Conservation (phyloP, 2,113 vertebrate species). For the Xerus inauris region DNA sequence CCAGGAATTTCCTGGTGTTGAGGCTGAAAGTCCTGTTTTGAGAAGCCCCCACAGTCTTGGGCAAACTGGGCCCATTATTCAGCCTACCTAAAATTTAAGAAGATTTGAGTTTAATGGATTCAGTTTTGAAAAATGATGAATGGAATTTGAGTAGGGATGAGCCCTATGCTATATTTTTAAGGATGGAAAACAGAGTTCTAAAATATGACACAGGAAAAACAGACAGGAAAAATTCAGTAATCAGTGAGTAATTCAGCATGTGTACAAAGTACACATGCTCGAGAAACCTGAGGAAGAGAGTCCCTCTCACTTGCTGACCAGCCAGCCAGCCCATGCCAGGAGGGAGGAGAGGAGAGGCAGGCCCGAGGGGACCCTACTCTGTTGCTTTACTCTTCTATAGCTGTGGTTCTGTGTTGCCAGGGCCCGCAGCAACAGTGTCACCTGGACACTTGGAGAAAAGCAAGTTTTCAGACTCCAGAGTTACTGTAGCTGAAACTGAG, state of each 20-base stretch:
- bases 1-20: neutral
- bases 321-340: neutral
- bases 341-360: no score
- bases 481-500: neutral
- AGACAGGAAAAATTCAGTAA: neutral
- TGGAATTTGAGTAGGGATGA: neutral
- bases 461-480: neutral
- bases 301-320: neutral
- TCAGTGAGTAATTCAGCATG: no score
- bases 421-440: neutral
- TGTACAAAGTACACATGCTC: neutral
- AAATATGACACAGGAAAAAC: neutral
- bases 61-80: neutral
- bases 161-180: neutral
- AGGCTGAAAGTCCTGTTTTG: neutral
- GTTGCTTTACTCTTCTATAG: neutral
- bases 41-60: neutral
- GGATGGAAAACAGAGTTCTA: neutral
- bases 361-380: no score
- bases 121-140: slow-evolving; percentile 34
- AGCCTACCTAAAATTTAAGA: neutral
- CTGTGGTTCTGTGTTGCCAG: neutral
- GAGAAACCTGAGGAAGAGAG: neutral
- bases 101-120: neutral
- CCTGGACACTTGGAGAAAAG: neutral